Conservation (phyloP, 2,888 invertebrate genomes). For the Mythimna albipuncta region DNA sequence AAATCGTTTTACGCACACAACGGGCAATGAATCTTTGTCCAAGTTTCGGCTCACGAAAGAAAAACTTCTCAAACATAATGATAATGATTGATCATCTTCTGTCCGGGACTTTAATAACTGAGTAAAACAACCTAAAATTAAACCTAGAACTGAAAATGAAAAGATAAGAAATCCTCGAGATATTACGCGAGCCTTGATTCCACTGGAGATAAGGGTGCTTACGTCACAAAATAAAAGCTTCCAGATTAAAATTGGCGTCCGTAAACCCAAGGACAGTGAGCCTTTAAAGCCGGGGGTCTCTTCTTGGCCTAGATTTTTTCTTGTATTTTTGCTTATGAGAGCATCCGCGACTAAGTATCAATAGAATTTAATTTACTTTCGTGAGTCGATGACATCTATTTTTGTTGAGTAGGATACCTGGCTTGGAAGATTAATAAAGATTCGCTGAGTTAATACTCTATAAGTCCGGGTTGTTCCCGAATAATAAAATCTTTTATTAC, state of each 20-base stretch:
- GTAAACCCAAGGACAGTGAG: slow-evolving; percentile 46
- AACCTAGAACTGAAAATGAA: slow-evolving; percentile 31
- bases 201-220: slow-evolving; percentile 56
- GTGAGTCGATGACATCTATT: slow-evolving; percentile 16
- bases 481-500: slow-evolving; percentile 31
- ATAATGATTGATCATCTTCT: slow-evolving; percentile 61
- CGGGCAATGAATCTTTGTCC: slow-evolving; percentile 76
- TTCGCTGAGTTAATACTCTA: slow-evolving; percentile 29
- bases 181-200: slow-evolving; percentile 46
- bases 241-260: slow-evolving; percentile 51
- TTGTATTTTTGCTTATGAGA: slow-evolving; percentile 41
- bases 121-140: slow-evolving; percentile 42
- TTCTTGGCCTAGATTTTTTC: slow-evolving; percentile 26
- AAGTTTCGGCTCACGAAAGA: slow-evolving; percentile 70
- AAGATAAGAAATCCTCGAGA: slow-evolving; percentile 51
- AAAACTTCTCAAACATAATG: slow-evolving; percentile 67
- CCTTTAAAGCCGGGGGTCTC: slow-evolving; percentile 42
- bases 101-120: slow-evolving; percentile 47
- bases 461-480: slow-evolving; percentile 17
- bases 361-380: slow-evolving; percentile 47
- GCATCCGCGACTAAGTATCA: slow-evolving; percentile 29
- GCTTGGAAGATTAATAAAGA: slow-evolving; percentile 31
- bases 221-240: slow-evolving; percentile 59
- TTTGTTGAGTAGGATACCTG: slow-evolving; percentile 31
- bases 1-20: slow-evolving; percentile 71